Evolutionary conservation across 1,140 invertebrate genomes (phyloP).

Genomic region (Medauroidea extradentata): DNA sequence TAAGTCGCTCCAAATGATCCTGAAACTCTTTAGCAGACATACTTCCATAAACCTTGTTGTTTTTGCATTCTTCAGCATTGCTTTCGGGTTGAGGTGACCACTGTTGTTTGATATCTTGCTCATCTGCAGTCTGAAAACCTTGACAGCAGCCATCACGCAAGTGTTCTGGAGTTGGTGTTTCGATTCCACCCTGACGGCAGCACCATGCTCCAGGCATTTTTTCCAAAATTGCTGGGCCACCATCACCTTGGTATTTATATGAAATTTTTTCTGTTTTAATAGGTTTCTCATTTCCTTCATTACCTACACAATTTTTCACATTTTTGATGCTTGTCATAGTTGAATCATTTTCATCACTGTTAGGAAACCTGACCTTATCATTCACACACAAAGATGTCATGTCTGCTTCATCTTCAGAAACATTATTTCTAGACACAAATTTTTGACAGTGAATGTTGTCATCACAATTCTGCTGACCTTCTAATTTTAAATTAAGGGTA

Average conservation of each 20-base stretch:
- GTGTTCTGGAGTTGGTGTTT: conserved; percentile 63
- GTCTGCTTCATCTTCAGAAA: too few species aligned
- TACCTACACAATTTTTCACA: background rate
- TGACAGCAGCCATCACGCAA: conserved; percentile 65
- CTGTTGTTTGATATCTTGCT: conserved; percentile 24
- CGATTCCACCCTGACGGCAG: conserved; percentile 63
- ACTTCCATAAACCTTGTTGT: conserved; percentile 6
- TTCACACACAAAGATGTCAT: too few species aligned
- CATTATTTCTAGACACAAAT: too few species aligned
- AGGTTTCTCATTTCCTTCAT: background rate
- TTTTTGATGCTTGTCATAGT: background rate
- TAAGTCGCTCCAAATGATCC: conserved; percentile 58
- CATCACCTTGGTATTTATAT: conserved; percentile 60
- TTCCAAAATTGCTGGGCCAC: conserved; percentile 55
- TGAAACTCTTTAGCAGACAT: conserved; percentile 48
- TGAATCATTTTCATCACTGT: background rate
- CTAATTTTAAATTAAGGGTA: too few species aligned
- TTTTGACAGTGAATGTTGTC: too few species aligned
- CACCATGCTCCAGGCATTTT: conserved; percentile 60
- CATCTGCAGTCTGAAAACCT: conserved; percentile 59
- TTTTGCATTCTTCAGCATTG: background rate
- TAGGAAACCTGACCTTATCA: too few species aligned
- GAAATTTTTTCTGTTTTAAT: conserved; percentile 25
- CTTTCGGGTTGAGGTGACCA: conserved; percentile 1
- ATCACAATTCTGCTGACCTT: too few species aligned